Evolutionary conservation across 37 sponge, comb jelly and placozoan species (phyloP), one percentile per base, ranked within the genome.

Genomic region (Bolinopsis microptera): DNA sequence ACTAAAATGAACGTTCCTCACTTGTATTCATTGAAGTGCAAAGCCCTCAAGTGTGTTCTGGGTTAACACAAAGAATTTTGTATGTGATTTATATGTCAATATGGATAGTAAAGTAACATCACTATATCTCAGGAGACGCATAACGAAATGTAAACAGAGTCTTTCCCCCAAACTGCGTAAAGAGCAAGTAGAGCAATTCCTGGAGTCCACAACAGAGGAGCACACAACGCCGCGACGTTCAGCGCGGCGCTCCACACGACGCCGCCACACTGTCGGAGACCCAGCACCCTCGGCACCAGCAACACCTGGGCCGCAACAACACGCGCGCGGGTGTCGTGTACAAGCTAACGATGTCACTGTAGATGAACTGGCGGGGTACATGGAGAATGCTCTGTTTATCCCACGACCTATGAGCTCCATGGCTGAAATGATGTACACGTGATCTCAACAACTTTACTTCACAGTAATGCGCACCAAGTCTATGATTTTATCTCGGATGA

Each of bases 401-500:
- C 97, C 97, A 0, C 94, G 93, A 77, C 96, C 96, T 9, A 97
- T 97, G 97, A 96, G 96, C 26, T 94, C 95, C 24, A 95, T 95
- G 95, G 97, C 97, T 21, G 93, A 96, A 48, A 93, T 97, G 31
- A 97, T 96, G 96, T 97, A 97, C 92, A 93, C 96, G 9, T 97
- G 93, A 95, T 72, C n/a, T 76, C 9, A 26, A 2, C 67, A 27
- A 9, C 3, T 48, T 92, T 26, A 32, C 21, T 3, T 68, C 27
- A 41, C 9, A 24, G 33, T 5, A 48, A 38, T 48, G 61, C 5
- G 13, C 9, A 18, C 13, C 61, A 48, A 48, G 61, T 48, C 61
- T 48, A 48, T 48, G 61, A 48, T 48, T 13, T n/a, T n/a, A n/a
- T n/a, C n/a, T n/a, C n/a, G n/a, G n/a, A n/a, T n/a, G n/a, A n/a